phyloP scores from a whole-genome alignment of 2,888 invertebrate species.

The Tachina fera region DNA sequence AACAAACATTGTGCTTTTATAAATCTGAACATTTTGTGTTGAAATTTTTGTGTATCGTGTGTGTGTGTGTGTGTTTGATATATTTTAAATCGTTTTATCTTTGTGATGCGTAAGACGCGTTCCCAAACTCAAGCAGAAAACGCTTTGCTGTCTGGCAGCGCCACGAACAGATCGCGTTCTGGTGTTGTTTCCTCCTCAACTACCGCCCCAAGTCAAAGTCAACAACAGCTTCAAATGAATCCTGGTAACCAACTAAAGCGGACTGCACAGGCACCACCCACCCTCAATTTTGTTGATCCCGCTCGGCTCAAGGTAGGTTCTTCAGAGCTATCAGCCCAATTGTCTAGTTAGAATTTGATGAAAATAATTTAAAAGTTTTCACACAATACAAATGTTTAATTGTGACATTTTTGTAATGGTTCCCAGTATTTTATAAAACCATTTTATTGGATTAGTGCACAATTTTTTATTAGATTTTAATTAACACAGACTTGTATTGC shows the following conservation, averaged over 20 bases:
- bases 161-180: constrained; percentile 62
- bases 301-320: constrained; percentile 72
- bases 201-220: constrained; percentile 35
- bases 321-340: background rate
- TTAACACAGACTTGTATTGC: constrained; percentile 33
- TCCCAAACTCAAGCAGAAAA: constrained; percentile 83
- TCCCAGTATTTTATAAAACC: constrained; percentile 55
- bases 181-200: constrained; percentile 58
- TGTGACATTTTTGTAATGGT: background rate
- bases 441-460: constrained; percentile 20
- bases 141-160: constrained; percentile 74
- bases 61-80: constrained; percentile 43
- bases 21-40: constrained; percentile 11
- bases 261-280: constrained; percentile 46
- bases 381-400: background rate
- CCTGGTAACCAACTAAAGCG: constrained; percentile 65
- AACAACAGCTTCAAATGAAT: constrained; percentile 58
- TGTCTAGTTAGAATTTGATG: background rate
- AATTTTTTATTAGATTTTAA: background rate
- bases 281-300: constrained; percentile 62
- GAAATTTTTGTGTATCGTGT: constrained; percentile 37
- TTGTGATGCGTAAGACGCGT: constrained; percentile 82
- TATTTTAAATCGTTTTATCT: background rate
- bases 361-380: constrained; percentile 24
- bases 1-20: constrained; percentile 2